Conservation (phyloP, 2,888 invertebrate species). For the Phytoseiulus persimilis region DNA sequence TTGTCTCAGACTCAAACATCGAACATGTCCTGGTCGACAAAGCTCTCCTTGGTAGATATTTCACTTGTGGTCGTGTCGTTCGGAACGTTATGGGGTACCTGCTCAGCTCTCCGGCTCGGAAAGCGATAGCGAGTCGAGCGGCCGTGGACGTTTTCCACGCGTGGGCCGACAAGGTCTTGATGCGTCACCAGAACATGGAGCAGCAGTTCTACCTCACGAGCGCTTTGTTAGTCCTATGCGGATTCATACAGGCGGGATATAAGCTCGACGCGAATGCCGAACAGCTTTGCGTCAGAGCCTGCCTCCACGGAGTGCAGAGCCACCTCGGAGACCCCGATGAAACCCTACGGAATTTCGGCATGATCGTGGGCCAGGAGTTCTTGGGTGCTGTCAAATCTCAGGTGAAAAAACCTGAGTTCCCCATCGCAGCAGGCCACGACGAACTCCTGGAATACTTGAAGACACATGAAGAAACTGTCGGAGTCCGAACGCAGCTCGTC, state of each 20-base stretch:
- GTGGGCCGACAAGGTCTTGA: slow-evolving; percentile 25
- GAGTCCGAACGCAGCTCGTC: no score
- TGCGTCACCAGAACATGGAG: not conserved
- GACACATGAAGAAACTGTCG: not conserved
- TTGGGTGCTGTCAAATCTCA: slow-evolving; percentile 12
- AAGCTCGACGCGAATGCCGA: not conserved
- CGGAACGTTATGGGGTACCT: slow-evolving; percentile 17
- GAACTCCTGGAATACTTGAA: not conserved
- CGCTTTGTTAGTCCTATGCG: not conserved
- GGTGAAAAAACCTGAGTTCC: slow-evolving; percentile 23
- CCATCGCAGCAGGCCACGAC: not conserved
- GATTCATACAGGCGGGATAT: not conserved
- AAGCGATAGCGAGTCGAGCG: not conserved
- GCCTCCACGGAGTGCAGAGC: slow-evolving; percentile 17
- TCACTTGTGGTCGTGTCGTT: slow-evolving; percentile 9
- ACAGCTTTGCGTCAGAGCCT: not conserved
- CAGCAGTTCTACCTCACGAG: slow-evolving; percentile 13
- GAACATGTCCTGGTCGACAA: not conserved
- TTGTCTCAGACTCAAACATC: slow-evolving; percentile 10
- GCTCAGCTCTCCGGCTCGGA: slow-evolving; percentile 19
- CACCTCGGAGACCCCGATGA: slow-evolving; percentile 23
- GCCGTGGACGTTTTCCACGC: slow-evolving; percentile 6
- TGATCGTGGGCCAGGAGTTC: slow-evolving; percentile 23
- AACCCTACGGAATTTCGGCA: not conserved
- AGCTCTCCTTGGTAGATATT: slow-evolving; percentile 19